These are phyloP conservation scores for Trinorchestia longiramus DNA, from an alignment of 1,140 invertebrate species.

Conservation along the genomic window DNA sequence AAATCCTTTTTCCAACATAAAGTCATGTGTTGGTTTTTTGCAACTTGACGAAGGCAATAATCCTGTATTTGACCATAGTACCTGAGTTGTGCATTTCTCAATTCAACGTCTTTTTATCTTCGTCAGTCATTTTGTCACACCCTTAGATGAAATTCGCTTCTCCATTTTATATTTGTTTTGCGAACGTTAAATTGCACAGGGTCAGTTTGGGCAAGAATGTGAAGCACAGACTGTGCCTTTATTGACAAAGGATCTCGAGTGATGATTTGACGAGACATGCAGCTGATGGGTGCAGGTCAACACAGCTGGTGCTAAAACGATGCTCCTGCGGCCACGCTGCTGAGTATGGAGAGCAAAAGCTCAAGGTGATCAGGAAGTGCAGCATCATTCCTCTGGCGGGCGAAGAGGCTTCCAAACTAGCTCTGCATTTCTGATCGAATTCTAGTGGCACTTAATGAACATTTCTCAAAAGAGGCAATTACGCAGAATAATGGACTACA, in stretches of 20 bases:
- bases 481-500: not conserved
- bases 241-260: not conserved
- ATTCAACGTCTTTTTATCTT: not conserved
- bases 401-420: not conserved
- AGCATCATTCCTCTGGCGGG: conserved; percentile 37
- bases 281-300: not conserved
- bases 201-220: not conserved
- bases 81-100: not conserved
- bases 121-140: not conserved
- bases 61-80: not conserved
- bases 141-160: not conserved
- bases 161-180: not conserved
- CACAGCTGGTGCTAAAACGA: not conserved
- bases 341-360: not conserved
- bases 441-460: not conserved
- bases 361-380: conserved; percentile 32
- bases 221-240: not conserved
- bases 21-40: not conserved
- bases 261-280: not conserved
- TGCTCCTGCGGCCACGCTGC: not conserved
- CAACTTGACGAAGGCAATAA: not conserved
- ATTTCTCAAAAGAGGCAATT: not conserved
- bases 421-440: conserved; percentile 29
- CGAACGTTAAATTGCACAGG: not conserved
- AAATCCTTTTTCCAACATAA: not conserved